Conservation (phyloP, 2,797 vertebrate genomes). For the Myripristis jacobus region DNA sequence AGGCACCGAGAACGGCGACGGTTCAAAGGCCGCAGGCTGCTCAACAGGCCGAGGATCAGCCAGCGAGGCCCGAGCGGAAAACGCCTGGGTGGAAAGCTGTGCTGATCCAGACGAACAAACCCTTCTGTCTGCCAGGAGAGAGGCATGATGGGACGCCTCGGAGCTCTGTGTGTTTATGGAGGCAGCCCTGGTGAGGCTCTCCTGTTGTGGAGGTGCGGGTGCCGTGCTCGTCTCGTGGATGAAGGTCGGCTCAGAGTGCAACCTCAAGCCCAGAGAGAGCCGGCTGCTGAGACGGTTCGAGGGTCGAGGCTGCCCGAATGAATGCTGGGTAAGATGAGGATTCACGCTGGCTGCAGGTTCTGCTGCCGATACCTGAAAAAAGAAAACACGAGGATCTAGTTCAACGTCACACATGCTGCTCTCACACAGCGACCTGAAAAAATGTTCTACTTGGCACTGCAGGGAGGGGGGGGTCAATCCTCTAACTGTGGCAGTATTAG, state of each 20-base stretch:
- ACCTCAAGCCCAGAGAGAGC: conserved; percentile 32
- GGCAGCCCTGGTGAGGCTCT: not conserved
- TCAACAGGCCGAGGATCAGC: not conserved
- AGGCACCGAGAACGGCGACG: not conserved
- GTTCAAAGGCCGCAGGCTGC: not conserved
- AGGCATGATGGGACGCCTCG: not conserved
- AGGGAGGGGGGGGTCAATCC: too few relatives aligned
- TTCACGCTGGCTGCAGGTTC: not conserved
- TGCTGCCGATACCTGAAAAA: conserved; percentile 24
- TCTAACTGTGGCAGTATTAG: too few relatives aligned
- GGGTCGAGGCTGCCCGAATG: conserved; percentile 1
- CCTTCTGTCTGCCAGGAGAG: conserved; percentile 8
- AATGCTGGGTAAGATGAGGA: conserved; percentile 20
- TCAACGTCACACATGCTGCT: not conserved
- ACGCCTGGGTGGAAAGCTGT: not conserved
- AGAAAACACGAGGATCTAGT: not conserved
- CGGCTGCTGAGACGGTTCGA: conserved; percentile 26
- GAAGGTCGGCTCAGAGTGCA: conserved; percentile 16
- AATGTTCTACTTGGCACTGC: too few relatives aligned
- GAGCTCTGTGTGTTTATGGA: not conserved
- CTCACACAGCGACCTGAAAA: too few relatives aligned
- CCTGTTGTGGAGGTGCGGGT: not conserved
- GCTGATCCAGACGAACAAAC: not conserved
- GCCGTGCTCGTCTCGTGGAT: not conserved
- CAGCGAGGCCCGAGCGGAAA: not conserved